Conservation (phyloP, 2,888 invertebrate genomes). For the Sphinx pinastri region DNA sequence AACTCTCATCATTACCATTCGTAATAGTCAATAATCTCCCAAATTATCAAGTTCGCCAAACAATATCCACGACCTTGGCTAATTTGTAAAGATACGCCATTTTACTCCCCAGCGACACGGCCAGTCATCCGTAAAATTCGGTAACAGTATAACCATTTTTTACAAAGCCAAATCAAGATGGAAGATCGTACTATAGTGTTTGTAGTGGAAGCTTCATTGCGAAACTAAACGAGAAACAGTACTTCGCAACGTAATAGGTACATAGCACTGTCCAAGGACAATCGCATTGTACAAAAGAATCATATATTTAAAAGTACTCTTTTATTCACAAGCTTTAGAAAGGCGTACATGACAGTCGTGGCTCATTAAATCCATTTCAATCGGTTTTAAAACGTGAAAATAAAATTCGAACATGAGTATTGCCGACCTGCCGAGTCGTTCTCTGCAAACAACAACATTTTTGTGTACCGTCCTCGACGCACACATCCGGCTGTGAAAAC, state of each 20-base stretch:
- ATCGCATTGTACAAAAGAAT: neutral
- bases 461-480: slow-evolving; percentile 75
- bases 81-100: too few relatives aligned
- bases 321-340: slow-evolving; percentile 11
- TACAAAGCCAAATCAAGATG: neutral
- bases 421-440: slow-evolving; percentile 25
- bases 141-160: neutral
- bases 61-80: too few relatives aligned
- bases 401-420: slow-evolving; percentile 26
- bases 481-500: slow-evolving; percentile 79
- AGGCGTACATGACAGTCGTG: slow-evolving; percentile 5
- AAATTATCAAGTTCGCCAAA: too few relatives aligned
- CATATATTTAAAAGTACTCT: neutral
- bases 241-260: neutral
- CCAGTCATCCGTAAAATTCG: too few relatives aligned
- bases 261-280: slow-evolving; percentile 5
- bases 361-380: slow-evolving; percentile 21
- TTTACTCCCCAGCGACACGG: too few relatives aligned
- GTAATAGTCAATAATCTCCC: too few relatives aligned
- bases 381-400: slow-evolving; percentile 28
- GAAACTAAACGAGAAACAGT: neutral
- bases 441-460: slow-evolving; percentile 77
- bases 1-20: too few relatives aligned
- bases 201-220: neutral
- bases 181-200: neutral